phyloP scores from a whole-genome alignment of 2,888 invertebrate genomes.

The Sclerodermus sp. region DNA sequence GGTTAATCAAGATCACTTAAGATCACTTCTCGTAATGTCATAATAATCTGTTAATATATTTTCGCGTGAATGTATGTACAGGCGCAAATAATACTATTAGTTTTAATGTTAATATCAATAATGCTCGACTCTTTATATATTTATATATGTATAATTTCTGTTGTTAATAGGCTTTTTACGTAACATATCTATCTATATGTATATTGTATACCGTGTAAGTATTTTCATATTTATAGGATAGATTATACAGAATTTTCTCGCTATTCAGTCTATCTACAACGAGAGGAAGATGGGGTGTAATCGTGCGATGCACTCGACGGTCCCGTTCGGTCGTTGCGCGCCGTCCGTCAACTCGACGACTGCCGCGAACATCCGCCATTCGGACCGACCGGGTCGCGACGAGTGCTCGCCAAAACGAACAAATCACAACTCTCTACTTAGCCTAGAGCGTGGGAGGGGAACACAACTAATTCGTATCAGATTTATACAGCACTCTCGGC shows the following conservation, averaged over 20 bases:
- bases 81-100: slow-evolving; percentile 56
- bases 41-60: slow-evolving; percentile 58
- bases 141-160: slow-evolving; percentile 48
- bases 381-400: no score
- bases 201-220: slow-evolving; percentile 34
- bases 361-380: no score
- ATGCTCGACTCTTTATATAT: slow-evolving; percentile 32
- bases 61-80: slow-evolving; percentile 57
- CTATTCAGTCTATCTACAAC: slow-evolving; percentile 49
- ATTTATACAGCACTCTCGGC: no score
- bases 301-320: slow-evolving; percentile 4
- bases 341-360: no score
- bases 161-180: slow-evolving; percentile 42
- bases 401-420: slow-evolving; percentile 3
- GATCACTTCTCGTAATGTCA: slow-evolving; percentile 31
- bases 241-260: slow-evolving; percentile 50
- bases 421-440: slow-evolving; percentile 32
- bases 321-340: no score
- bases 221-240: slow-evolving; percentile 51
- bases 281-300: slow-evolving; percentile 15
- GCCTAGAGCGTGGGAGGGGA: slow-evolving; percentile 15
- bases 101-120: slow-evolving; percentile 29
- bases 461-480: slow-evolving; percentile 18
- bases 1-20: slow-evolving; percentile 17
- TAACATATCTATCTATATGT: slow-evolving; percentile 42